Evolutionary conservation across 2,888 invertebrate species (phyloP).

Genomic region (Sclerodermus sp.): DNA sequence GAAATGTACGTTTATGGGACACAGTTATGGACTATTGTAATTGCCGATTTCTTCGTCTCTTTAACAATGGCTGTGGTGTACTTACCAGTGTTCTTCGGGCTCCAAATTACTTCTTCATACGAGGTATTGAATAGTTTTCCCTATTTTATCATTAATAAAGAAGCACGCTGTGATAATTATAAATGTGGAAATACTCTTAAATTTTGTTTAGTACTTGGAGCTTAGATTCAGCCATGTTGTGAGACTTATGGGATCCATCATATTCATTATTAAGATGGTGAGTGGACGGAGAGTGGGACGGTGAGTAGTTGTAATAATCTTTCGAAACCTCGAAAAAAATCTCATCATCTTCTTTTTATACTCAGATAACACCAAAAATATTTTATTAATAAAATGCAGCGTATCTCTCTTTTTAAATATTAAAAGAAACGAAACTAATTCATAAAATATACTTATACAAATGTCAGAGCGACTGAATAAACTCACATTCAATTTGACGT

Average conservation of each 20-base stretch:
- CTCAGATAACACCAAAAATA: no score
- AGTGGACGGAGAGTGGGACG: slow-evolving; percentile 21
- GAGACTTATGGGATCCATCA: slow-evolving; percentile 67
- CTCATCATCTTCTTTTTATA: no score
- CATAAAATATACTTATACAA: no score
- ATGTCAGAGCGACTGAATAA: no score
- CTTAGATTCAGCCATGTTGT: slow-evolving; percentile 71
- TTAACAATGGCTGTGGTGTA: slow-evolving; percentile 69
- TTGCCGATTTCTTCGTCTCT: slow-evolving; percentile 69
- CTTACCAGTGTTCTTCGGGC: slow-evolving; percentile 73
- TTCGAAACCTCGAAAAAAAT: no score
- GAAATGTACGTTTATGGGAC: slow-evolving; percentile 79
- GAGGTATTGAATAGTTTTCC: slow-evolving; percentile 65
- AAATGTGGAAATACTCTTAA: not conserved
- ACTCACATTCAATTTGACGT: no score
- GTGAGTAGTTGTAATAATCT: not conserved
- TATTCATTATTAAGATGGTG: slow-evolving; percentile 73
- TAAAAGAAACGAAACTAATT: no score
- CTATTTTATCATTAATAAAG: not conserved
- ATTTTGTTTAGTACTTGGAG: slow-evolving; percentile 67
- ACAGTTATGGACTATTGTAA: slow-evolving; percentile 69
- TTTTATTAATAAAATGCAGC: no score
- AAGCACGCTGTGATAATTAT: not conserved
- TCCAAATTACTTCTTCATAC: slow-evolving; percentile 75
- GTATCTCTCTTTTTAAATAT: no score